Base-by-base conservation (phyloP, 2,113 vertebrate genomes). In the Lutjanus erythropterus region DNA sequence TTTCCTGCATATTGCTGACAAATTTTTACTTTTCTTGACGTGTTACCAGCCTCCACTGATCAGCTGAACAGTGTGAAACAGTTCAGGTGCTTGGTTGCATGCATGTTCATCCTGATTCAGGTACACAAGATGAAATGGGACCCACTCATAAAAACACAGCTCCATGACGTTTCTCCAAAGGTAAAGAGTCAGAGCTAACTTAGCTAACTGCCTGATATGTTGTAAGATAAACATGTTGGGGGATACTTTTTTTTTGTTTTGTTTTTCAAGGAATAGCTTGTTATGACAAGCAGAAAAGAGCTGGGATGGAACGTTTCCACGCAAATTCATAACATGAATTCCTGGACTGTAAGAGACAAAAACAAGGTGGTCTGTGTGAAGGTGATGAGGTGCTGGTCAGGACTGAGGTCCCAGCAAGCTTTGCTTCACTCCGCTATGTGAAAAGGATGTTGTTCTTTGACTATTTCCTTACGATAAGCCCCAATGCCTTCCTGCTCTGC, bases 391-490 rank as follows among this genome's bases (percentile, higher is more conserved):
- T 46, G 23, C 29, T 10, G 65, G 53, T 76, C 31, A 37, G 70
- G 49, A 39, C 52, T 12, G 0, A 2, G 49, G 12, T 79, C 78
- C 76, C 73, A 75, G 70, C 19, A 42, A 77, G 69, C 83, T 80
- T 75, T 56, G 59, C 78, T 80, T 73, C 62, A 35, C 49, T 78
- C 29, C 31, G 55, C 75, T 83, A 72, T 33, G 83, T 89, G 91
- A 92, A 91, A 74, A 86, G 94, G 93, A 96, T 94, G 93, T 92
- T 90, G 92, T 93, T 71, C 86, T 88, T 87, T 93, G 87, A 89
- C 94, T 91, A 92, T 93, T 95, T 96, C 95, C 95, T 95, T 73
- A 81, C 16, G 94, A 95, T 95, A 95, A 95, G 89, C 44, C 33
- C 50, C 23, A 71, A 90, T 83, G 89, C 87, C 81, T 95, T 94